Base-by-base conservation (phyloP, 2,888 invertebrate species). In the Scrobipalpa costella region DNA sequence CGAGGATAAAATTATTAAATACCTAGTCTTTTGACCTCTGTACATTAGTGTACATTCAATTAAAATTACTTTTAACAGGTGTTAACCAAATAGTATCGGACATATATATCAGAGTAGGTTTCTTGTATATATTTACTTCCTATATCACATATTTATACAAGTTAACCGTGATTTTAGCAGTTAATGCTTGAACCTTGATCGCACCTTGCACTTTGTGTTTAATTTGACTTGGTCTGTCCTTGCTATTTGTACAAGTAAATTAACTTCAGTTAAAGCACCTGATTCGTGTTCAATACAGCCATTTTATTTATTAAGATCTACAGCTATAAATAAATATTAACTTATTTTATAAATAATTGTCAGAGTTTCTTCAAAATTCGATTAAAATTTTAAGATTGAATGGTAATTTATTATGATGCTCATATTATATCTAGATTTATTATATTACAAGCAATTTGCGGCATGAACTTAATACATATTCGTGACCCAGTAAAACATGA, bases 151-250 rank as follows among this genome's bases (percentile, higher is more conserved):
- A 44, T 5, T n/a, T n/a, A 44, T n/a, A 44, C 44, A 44, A 5
- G 57, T 57, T 57, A 57, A 55, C 34, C 34, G 55, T n/a, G 55
- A 17, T 55, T 55, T 57, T 57, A 57, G 38, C 38, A 19, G 38
- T 38, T 40, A 50, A 40, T 2, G 33, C 15, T 7, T 36, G n/a
- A 57, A 62, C 64, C 64, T 64, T 64, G 64, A 17, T 58, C 64
- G 21, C 33, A 52, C 65, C 65, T 65, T 65, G 65, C 63, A 63
- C 65, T 65, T 65, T 65, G 60, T 49, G 60, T 61, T 60, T 57
- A 65, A 60, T 65, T 60, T 62, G 57, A 38, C 44, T n/a, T 59
- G 60, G 50, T 6, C 9, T 63, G 63, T 57, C 65, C 65, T 65
- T 60, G 65, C 63, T 59, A 47, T 63, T 63, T 60, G 52, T 34